phyloP scores from a whole-genome alignment of 2,888 invertebrate genomes.

The Rotaria socialis region DNA sequence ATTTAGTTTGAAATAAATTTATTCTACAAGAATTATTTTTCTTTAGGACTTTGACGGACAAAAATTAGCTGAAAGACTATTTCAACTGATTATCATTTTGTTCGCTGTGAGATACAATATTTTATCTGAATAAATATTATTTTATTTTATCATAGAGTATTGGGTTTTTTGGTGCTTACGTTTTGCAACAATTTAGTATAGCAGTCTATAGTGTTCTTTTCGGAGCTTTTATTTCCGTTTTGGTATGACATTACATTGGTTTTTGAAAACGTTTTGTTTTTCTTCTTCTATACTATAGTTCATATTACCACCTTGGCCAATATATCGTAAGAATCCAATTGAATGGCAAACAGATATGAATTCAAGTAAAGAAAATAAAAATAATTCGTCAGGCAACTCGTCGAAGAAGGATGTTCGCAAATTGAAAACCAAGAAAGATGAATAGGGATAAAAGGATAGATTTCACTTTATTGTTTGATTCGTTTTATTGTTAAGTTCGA shows the following conservation, averaged over 20 bases:
- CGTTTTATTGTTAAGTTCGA: not conserved
- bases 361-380: conserved; percentile 53
- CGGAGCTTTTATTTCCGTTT: conserved; percentile 77
- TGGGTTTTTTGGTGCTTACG: conserved; percentile 83
- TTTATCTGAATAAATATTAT: not conserved
- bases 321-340: conserved; percentile 79
- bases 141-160: conserved; percentile 64
- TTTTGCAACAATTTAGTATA: conserved; percentile 89
- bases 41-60: not conserved
- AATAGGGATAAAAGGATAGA: not conserved
- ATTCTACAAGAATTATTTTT: not conserved
- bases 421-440: not conserved
- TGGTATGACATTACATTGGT: not conserved
- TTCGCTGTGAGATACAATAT: not conserved
- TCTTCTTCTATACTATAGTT: conserved; percentile 62
- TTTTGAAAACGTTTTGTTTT: conserved; percentile 62
- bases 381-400: not conserved
- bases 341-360: conserved; percentile 78
- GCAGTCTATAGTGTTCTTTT: conserved; percentile 86
- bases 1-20: not conserved
- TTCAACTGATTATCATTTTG: not conserved
- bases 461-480: not conserved
- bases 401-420: not conserved
- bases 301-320: conserved; percentile 89
- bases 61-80: not conserved